phyloP scores from a whole-genome alignment of 2,888 invertebrate species.

The Melinaea marsaeus region DNA sequence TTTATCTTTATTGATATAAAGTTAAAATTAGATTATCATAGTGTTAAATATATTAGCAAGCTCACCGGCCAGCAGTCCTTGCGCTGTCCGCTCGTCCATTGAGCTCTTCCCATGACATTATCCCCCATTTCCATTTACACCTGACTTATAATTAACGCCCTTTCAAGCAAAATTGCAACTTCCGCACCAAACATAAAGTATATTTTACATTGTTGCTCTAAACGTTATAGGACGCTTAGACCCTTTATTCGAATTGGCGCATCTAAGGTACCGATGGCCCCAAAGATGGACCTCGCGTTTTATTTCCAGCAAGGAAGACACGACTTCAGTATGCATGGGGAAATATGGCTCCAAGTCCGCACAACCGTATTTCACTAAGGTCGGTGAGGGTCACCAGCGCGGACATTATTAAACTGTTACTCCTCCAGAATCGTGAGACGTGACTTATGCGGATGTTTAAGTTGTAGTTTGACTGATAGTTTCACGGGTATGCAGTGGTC shows the following conservation, averaged over 20 bases:
- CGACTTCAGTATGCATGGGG: conserved; percentile 73
- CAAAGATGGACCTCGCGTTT: conserved; percentile 76
- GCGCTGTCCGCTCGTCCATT: conserved; percentile 75
- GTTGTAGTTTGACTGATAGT: conserved; percentile 74
- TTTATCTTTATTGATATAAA: conserved; percentile 40
- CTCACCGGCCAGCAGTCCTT: conserved; percentile 70
- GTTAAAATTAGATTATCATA: conserved; percentile 45
- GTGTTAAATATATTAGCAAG: conserved; percentile 49
- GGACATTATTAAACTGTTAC: conserved; percentile 78
- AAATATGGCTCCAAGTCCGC: conserved; percentile 73
- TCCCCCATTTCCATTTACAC: conserved; percentile 46
- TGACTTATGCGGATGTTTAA: conserved; percentile 77
- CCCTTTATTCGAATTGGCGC: conserved; percentile 57
- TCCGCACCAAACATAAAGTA: conserved; percentile 1
- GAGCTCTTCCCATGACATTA: conserved; percentile 78
- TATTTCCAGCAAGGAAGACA: conserved; percentile 77
- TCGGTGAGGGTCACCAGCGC: conserved; percentile 66
- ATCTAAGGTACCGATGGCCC: conserved; percentile 75
- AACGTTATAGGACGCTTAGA: conserved; percentile 40
- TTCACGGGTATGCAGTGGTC: conserved; percentile 67
- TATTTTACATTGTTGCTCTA: conserved; percentile 5
- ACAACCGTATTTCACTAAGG: conserved; percentile 74
- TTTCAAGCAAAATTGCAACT: conserved; percentile 23
- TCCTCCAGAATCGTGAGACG: conserved; percentile 68
- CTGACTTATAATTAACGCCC: conserved; percentile 36